Base-by-base conservation (phyloP, 2,113 vertebrate species). In the Paradisaea rubra region DNA sequence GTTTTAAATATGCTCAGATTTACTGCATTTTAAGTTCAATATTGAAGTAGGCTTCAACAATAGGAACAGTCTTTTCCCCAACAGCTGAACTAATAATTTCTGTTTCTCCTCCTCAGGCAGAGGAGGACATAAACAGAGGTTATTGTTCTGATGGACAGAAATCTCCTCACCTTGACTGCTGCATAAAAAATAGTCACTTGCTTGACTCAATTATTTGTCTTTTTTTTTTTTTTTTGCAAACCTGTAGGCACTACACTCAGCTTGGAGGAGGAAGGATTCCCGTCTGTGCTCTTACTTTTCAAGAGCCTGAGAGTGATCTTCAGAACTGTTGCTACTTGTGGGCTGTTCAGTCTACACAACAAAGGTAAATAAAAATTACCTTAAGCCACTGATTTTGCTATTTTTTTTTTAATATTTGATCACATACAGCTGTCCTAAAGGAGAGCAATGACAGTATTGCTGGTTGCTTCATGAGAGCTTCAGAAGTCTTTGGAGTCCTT, bases 281-380 rank as follows among this genome's bases (percentile, higher is more conserved):
- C 17, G 98, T 99, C 15, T 98, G 98, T 93, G 97, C 98, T 54
- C 98, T 99, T 95, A 98, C 98, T 96, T 99, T 99, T 97, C 99
- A 99, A 96, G 99, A 99, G 94, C 99, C 98, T 60, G 99, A 99
- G 96, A 99, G 99, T 60, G 99, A 99, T 96, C 99, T 99, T 79
- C 98, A 98, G 54, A 99, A 99, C 97, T 99, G 98, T 97, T 99
- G 99, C 97, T 99, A 99, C 74, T 97, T 99, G 81, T 99, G 99
- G 99, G 99, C 98, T 64, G 98, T 99, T 93, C 99, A 99, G 94
- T 99, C 99, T 86, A 97, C 98, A 27, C 99, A 99, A 95, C 98
- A 99, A 86, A 98, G 98, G 99, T 99, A 94, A 98, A 80, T 94
- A 42, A 76, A 63, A 68, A 18, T 79, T 59, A 19, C 5, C 5